These are phyloP conservation scores for Epistrophella euchroma DNA, from an alignment of 2,888 invertebrate species.

Conservation along the genomic window DNA sequence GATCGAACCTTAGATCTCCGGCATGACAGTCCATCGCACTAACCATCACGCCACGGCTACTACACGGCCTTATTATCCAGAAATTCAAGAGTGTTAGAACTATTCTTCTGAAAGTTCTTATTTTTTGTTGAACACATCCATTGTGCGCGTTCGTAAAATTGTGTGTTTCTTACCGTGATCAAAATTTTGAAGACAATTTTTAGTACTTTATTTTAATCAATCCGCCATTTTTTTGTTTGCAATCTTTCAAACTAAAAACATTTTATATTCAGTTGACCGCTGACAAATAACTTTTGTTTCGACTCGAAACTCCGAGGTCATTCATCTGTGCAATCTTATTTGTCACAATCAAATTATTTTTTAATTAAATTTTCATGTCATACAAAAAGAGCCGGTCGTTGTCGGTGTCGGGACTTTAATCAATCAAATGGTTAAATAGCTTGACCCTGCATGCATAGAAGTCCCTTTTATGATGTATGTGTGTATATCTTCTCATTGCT, in stretches of 20 bases:
- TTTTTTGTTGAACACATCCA: too few relatives aligned
- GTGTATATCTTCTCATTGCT: too few relatives aligned
- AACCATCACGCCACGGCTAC: too few relatives aligned
- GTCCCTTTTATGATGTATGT: slow-evolving; percentile 20
- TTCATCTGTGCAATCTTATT: slow-evolving; percentile 7
- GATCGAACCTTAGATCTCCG: too few relatives aligned
- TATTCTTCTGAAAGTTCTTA: too few relatives aligned
- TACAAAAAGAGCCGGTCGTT: neutral
- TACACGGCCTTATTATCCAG: too few relatives aligned
- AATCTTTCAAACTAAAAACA: neutral
- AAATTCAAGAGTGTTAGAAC: too few relatives aligned
- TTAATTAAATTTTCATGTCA: slow-evolving; percentile 27
- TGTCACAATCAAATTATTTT: slow-evolving; percentile 22
- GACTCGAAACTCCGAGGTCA: neutral
- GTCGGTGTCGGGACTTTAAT: slow-evolving; percentile 52
- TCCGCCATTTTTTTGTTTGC: neutral
- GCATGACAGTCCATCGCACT: too few relatives aligned
- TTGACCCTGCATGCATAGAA: slow-evolving; percentile 44
- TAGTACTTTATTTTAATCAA: too few relatives aligned
- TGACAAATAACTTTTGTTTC: neutral
- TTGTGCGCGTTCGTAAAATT: too few relatives aligned
- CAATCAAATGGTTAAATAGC: slow-evolving; percentile 70
- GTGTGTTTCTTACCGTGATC: too few relatives aligned
- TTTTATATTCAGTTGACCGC: neutral
- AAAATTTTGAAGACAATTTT: too few relatives aligned